These are phyloP conservation scores for Gastrophysa polygoni DNA, from an alignment of 2,888 invertebrate genomes.

Conservation along the genomic window DNA sequence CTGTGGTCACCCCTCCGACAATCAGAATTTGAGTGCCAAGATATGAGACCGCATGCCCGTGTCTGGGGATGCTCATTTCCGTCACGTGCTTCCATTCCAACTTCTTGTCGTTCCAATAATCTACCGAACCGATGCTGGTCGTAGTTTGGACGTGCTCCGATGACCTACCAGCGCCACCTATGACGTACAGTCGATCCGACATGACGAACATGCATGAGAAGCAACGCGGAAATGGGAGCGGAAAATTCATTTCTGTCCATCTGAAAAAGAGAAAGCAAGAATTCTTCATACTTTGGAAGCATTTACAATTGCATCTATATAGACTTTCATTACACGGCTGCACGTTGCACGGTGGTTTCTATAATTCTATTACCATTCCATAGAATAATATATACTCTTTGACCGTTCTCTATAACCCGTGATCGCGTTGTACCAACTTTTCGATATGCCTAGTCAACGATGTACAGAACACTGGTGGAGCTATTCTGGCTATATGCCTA, in stretches of 20 bases:
- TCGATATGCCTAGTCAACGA: too few species aligned
- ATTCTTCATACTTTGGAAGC: neutral
- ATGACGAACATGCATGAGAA: constrained; percentile 62
- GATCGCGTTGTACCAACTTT: too few species aligned
- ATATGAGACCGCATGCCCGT: constrained; percentile 69
- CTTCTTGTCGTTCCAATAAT: constrained; percentile 65
- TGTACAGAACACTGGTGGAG: too few species aligned
- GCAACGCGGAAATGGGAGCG: constrained; percentile 62
- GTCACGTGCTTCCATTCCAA: constrained; percentile 65
- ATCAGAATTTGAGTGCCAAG: constrained; percentile 70
- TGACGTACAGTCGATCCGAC: constrained; percentile 67
- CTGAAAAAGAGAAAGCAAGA: constrained; percentile 55
- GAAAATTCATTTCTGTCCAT: constrained; percentile 64
- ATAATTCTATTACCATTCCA: too few species aligned
- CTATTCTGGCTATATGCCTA: too few species aligned
- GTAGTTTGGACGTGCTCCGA: constrained; percentile 52
- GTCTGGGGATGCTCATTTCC: constrained; percentile 69
- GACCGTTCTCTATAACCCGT: too few species aligned
- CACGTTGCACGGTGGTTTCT: too few species aligned
- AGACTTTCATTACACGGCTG: too few species aligned
- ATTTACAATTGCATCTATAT: too few species aligned
- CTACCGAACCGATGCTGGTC: constrained; percentile 66
- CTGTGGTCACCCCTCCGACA: constrained; percentile 70
- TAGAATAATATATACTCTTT: too few species aligned
- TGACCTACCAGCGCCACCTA: constrained; percentile 70